Conservation (phyloP, 1,140 invertebrate genomes). For the Monochamus saltuarius region DNA sequence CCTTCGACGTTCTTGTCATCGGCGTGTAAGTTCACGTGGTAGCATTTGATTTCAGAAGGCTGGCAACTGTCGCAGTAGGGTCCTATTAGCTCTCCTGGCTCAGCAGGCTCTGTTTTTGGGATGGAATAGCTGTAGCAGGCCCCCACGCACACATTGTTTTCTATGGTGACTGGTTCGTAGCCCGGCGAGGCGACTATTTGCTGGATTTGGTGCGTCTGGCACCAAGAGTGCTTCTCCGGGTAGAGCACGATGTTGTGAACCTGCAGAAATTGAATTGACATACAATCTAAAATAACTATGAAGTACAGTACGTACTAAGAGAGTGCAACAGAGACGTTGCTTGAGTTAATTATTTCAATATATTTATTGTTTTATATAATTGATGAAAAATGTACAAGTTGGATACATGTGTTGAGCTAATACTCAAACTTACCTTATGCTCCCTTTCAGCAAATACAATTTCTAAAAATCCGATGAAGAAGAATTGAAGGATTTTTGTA, state of each 20-base stretch:
- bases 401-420: neutral
- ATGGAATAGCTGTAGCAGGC: slow-evolving; percentile 71
- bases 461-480: slow-evolving; percentile 8
- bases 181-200: slow-evolving; percentile 64
- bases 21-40: slow-evolving; percentile 62
- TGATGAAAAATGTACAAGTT: neutral
- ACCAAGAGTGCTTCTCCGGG: slow-evolving; percentile 70
- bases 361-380: neutral
- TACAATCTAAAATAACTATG: too few species aligned
- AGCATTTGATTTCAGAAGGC: slow-evolving; percentile 62
- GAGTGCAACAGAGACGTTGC: too few species aligned
- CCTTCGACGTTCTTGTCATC: slow-evolving; percentile 57
- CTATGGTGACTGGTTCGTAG: slow-evolving; percentile 63
- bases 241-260: slow-evolving; percentile 70
- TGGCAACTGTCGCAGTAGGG: slow-evolving; percentile 72
- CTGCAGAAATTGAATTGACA: slow-evolving; percentile 46
- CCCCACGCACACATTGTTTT: slow-evolving; percentile 70
- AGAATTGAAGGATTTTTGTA: slow-evolving; percentile 8
- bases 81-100: slow-evolving; percentile 64
- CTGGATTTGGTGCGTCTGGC: slow-evolving; percentile 66
- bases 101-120: slow-evolving; percentile 64
- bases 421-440: slow-evolving; percentile 26
- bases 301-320: too few species aligned
- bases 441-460: slow-evolving; percentile 24
- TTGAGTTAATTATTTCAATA: too few species aligned